phyloP scores from a whole-genome alignment of 2,888 invertebrate genomes.

The Dasysyrphus tricinctus region DNA sequence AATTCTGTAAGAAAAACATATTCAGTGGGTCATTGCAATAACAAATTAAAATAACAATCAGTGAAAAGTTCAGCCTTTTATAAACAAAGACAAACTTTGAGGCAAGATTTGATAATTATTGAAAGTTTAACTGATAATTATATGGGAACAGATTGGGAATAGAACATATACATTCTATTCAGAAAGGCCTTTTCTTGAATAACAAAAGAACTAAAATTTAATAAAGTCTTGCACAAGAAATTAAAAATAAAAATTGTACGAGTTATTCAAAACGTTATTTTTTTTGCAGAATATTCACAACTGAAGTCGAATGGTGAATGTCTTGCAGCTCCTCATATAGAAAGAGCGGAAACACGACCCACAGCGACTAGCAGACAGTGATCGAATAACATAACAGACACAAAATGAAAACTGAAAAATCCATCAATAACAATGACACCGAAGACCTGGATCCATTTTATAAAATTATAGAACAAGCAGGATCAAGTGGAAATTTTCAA shows the following conservation, averaged over 20 bases:
- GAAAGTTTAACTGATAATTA: not conserved
- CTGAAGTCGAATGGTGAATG: not conserved
- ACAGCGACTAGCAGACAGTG: not conserved
- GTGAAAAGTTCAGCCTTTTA: not conserved
- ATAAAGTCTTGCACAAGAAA: no score
- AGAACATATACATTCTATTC: no score
- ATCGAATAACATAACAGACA: not conserved
- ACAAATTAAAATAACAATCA: not conserved
- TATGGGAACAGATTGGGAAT: not conserved
- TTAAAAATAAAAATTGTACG: no score
- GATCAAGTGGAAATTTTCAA: constrained; percentile 85
- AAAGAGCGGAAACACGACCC: not conserved
- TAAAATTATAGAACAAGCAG: constrained; percentile 84
- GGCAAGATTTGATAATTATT: not conserved
- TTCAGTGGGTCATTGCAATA: not conserved
- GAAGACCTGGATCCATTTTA: constrained; percentile 83
- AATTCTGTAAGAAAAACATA: not conserved
- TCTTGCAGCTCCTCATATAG: not conserved
- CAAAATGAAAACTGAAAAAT: constrained; percentile 40
- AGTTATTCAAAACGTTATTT: not conserved
- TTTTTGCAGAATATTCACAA: not conserved
- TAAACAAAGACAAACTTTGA: not conserved
- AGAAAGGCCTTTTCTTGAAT: no score
- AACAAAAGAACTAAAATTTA: not conserved
- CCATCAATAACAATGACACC: constrained; percentile 4